phyloP scores from a whole-genome alignment of 2,113 vertebrate species.

The Steatornis caripensis region DNA sequence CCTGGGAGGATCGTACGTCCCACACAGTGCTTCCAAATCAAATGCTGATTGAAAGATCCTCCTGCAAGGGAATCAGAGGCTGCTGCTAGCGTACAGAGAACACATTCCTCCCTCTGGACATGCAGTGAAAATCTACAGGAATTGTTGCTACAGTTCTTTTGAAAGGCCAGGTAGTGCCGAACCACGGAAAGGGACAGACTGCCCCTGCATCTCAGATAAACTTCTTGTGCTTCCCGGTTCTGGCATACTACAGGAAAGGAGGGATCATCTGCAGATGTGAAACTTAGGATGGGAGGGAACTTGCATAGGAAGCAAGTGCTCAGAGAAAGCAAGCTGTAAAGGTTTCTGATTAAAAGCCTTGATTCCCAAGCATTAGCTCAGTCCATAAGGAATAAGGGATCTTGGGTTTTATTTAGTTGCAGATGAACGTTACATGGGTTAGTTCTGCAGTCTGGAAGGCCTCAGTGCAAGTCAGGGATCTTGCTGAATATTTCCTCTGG shows the following conservation, averaged over 20 bases:
- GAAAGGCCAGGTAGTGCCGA: background rate
- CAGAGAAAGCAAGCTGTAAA: background rate
- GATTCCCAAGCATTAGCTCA: background rate
- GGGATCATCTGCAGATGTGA: background rate
- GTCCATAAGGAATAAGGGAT: background rate
- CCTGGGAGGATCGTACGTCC: background rate
- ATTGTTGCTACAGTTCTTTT: background rate
- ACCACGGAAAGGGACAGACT: background rate
- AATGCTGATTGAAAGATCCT: background rate
- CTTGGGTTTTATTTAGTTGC: background rate
- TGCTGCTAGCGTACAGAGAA: background rate
- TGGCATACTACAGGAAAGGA: background rate
- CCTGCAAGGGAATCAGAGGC: background rate
- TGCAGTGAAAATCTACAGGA: background rate
- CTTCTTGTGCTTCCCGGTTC: background rate
- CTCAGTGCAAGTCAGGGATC: background rate
- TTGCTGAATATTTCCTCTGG: slow-evolving; percentile 60
- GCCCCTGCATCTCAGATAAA: background rate
- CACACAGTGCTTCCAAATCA: background rate
- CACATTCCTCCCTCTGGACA: background rate
- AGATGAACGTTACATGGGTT: background rate
- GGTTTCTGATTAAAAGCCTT: background rate
- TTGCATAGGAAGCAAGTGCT: background rate
- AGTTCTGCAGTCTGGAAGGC: background rate
- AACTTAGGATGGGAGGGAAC: background rate